Evolutionary conservation across 2,888 invertebrate genomes (phyloP).

Genomic region (Eucriotettix oculatus): DNA sequence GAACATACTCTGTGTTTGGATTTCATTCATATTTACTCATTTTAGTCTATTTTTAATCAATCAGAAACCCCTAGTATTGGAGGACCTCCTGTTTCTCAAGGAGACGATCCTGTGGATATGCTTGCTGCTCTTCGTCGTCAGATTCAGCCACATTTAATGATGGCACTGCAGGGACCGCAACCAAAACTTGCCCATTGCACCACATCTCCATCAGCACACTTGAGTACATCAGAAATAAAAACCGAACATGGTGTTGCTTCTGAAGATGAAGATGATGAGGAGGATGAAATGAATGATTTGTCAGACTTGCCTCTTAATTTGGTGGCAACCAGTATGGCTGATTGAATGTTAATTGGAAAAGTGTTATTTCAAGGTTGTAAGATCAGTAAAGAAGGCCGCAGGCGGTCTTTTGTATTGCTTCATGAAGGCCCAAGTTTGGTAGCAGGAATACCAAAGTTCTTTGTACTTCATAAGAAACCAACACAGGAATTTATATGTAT

Average conservation of each 20-base stretch:
- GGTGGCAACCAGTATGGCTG: slow-evolving; percentile 33
- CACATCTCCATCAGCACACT: neutral
- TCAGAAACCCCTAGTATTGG: neutral
- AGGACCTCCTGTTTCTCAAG: neutral
- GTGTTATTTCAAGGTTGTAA: too few species aligned
- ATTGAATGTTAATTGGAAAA: neutral
- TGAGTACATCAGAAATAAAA: slow-evolving; percentile 17
- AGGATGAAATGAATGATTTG: slow-evolving; percentile 19
- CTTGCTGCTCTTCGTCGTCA: slow-evolving; percentile 49
- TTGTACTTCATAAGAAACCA: too few species aligned
- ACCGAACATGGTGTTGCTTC: slow-evolving; percentile 17
- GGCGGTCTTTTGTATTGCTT: too few species aligned
- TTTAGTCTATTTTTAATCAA: neutral
- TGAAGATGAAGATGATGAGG: slow-evolving; percentile 29
- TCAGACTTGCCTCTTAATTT: slow-evolving; percentile 50
- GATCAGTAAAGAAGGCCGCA: too few species aligned
- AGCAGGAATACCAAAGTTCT: too few species aligned
- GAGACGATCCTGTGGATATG: slow-evolving; percentile 44
- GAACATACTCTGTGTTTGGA: too few species aligned
- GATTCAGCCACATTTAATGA: slow-evolving; percentile 51
- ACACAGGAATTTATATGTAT: too few species aligned
- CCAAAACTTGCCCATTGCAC: neutral
- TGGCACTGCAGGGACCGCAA: slow-evolving; percentile 36
- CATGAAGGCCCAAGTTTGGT: too few species aligned
- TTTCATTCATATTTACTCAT: too few species aligned